Evolutionary conservation across 2,797 vertebrate species (phyloP), one percentile per base, ranked within the genome.

Genomic region (Lepidocolaptes lacrymiger): DNA sequence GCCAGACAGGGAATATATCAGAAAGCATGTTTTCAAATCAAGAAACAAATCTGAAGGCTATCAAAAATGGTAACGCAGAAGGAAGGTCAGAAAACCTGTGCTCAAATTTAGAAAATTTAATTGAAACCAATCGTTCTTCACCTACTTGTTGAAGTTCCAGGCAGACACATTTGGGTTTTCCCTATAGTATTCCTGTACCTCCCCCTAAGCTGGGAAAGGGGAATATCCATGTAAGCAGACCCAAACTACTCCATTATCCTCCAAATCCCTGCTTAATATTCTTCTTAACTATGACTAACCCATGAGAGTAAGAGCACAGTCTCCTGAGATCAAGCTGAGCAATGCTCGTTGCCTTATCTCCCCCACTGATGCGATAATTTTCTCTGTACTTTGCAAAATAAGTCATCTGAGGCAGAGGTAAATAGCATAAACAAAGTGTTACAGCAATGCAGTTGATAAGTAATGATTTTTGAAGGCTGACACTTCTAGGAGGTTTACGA

Each of bases 211-310:
- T 69, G 55, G 18, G 16, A 63, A 91, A 78, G 0, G 0, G 18
- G 36, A 84, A 62, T 48, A 52, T 55, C n/a, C 27, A 23, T 88
- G 21, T 63, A 79, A 92, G 48, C 66, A 89, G 39, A 16, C 28
- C 48, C 9, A 41, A 84, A 62, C 20, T 76, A 73, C 55, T 82
- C 85, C 8, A 55, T 91, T 69, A 73, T 73, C 39, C 26, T 85
- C 59, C 59, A 91, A 67, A 94, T 85, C 36, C 28, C 59, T 94
- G 34, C 37, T 72, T 89, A 89, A 88, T 89, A 62, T 64, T 88
- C 67, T 59, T 91, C 41, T 74, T 83, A 88, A 75, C 22, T 80
- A 55, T 67, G 73, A 92, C 85, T 86, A 92, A 74, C 39, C 20
- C 20, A 56, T 72, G 39, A 68, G 37, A 71, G 46, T 21, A 58